Percentiles rank a stretch among this genome's conserved stretches.
Conservation (phyloP, 2,113 vertebrate genomes). For the Corydoras sp. region DNA sequence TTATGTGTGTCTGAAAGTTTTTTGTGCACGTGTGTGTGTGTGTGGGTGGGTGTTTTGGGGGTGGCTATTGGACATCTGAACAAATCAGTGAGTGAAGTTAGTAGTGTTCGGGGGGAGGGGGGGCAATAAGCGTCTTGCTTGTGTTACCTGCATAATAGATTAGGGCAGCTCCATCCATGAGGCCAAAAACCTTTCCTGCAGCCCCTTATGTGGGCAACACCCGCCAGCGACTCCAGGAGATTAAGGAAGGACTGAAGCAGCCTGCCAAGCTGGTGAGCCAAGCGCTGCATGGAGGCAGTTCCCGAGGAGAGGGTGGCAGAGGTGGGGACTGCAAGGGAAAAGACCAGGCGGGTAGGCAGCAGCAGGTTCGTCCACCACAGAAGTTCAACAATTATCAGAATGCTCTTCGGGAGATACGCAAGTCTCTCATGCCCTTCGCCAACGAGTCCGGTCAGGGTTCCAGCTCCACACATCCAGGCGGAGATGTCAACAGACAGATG, state of each 20-base stretch:
- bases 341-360: conserved; percentile 76
- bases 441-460: conserved; percentile 71
- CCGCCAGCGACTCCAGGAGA: conserved; percentile 91
- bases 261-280: conserved; percentile 83
- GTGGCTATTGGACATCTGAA: conserved; percentile 12
- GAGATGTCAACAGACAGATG: conserved; percentile 95
- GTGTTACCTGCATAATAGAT: conserved; percentile 5
- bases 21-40: conserved; percentile 4
- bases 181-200: conserved; percentile 97
- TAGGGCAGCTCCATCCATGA: conserved; percentile 76
- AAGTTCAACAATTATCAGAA: conserved; percentile 98
- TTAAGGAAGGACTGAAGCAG: conserved; percentile 95
- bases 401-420: conserved; percentile 89
- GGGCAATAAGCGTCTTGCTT: background rate
- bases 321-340: conserved; percentile 79
- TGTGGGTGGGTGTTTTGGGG: background rate
- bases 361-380: conserved; percentile 81
- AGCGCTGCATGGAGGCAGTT: conserved; percentile 69
- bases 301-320: conserved; percentile 66
- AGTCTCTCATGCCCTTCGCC: conserved; percentile 87
- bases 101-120: conserved; percentile 3
- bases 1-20: background rate
- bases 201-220: conserved; percentile 95
- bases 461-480: conserved; percentile 56
- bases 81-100: conserved; percentile 8